A percentile compares a stretch with the other conserved stretches of the same genome.
Conservation (phyloP, 2,797 vertebrate species). For the Notamacropus eugenii region DNA sequence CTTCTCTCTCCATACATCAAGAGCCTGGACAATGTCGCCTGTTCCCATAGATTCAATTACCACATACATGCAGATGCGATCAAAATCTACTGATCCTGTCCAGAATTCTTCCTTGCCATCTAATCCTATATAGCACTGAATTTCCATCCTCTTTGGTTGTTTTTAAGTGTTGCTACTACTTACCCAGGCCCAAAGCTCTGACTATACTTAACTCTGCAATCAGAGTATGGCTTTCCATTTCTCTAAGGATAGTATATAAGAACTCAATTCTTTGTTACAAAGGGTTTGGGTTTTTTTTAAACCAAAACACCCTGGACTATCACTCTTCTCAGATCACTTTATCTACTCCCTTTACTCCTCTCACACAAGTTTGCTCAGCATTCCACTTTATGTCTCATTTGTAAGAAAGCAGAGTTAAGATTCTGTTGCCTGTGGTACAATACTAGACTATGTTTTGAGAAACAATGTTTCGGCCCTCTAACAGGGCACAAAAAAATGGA, state of each 20-base stretch:
- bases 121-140: neutral
- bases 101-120: constrained; percentile 19
- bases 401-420: neutral
- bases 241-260: neutral
- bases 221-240: neutral
- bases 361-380: neutral
- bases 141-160: neutral
- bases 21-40: neutral
- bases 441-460: neutral
- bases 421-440: neutral
- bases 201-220: neutral
- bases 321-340: neutral
- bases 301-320: neutral
- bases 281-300: neutral
- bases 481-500: neutral
- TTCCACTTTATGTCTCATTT: neutral
- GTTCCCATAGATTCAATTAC: neutral
- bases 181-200: neutral
- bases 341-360: neutral
- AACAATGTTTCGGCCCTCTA: neutral
- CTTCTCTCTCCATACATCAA: neutral
- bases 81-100: neutral
- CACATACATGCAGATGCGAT: neutral
- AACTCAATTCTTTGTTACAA: neutral
- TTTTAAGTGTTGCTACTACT: neutral